Conservation (phyloP, 2,113 vertebrate species). For the Bos indicus region DNA sequence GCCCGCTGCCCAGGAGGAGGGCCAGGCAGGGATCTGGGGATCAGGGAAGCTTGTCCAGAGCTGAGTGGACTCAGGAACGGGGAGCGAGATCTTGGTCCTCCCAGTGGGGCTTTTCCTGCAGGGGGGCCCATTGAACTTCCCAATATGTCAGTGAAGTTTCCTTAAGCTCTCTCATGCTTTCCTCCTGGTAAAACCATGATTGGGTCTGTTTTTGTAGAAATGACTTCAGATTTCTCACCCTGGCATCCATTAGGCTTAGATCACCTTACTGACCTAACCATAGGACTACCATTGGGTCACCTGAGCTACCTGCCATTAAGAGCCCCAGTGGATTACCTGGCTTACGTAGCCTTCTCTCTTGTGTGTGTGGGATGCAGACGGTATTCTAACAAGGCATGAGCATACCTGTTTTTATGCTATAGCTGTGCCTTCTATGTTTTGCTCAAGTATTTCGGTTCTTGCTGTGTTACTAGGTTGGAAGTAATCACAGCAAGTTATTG, state of each 20-base stretch:
- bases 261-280: background rate
- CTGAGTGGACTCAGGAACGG: background rate
- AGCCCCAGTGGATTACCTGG: accelerated
- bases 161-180: too few relatives aligned
- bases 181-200: background rate
- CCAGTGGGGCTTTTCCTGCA: accelerated
- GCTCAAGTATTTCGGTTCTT: background rate
- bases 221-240: background rate
- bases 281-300: accelerated
- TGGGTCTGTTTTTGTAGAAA: background rate
- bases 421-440: background rate
- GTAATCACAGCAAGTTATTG: background rate
- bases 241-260: background rate
- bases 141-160: background rate
- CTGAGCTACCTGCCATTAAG: accelerated
- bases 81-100: accelerated
- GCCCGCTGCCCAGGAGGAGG: accelerated
- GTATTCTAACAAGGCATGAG: accelerated
- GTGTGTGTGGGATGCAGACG: accelerated
- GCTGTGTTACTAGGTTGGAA: background rate
- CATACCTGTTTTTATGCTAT: accelerated
- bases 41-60: background rate
- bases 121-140: accelerated
- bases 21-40: accelerated
- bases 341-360: accelerated